These are phyloP conservation scores for Atrina japonica DNA, from an alignment of 2,888 invertebrate species.

Conservation along the genomic window DNA sequence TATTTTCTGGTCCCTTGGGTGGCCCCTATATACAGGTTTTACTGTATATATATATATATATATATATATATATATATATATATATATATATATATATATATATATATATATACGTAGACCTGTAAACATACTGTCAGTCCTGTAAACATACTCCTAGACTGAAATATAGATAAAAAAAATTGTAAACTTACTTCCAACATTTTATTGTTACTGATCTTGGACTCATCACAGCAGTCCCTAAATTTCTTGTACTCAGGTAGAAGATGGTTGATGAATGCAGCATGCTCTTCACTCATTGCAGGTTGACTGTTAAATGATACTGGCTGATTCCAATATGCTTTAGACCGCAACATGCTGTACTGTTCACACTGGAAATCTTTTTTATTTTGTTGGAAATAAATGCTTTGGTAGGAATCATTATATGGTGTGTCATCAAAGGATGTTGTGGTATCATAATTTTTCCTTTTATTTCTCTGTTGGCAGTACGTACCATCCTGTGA, in stretches of 20 bases:
- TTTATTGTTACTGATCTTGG: slow-evolving; percentile 3
- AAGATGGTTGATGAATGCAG: slow-evolving; percentile 20
- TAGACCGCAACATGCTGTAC: slow-evolving; percentile 30
- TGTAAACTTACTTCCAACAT: slow-evolving; percentile 14
- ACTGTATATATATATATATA: too few species aligned
- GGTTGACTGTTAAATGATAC: slow-evolving; percentile 1
- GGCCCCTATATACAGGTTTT: too few species aligned
- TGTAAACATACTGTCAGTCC: too few species aligned
- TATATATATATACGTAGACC: too few species aligned
- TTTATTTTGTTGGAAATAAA: slow-evolving; percentile 1
- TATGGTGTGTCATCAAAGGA: background rate
- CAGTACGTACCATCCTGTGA: background rate
- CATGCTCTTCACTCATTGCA: slow-evolving; percentile 17
- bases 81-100: too few species aligned
- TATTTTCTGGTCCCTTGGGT: too few species aligned
- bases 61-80: too few species aligned
- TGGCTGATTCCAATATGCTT: slow-evolving; percentile 32
- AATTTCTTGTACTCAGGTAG: slow-evolving; percentile 4
- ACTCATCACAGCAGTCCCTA: slow-evolving; percentile 27
- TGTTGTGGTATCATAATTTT: background rate
- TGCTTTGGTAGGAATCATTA: too few species aligned
- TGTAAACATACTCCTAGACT: too few species aligned
- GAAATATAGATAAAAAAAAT: too few species aligned
- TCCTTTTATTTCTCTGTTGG: slow-evolving; percentile 17
- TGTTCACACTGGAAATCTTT: slow-evolving; percentile 33